These are phyloP conservation scores for Phalanger gymnotis DNA, from an alignment of 2,797 vertebrate species.

Conservation along the genomic window DNA sequence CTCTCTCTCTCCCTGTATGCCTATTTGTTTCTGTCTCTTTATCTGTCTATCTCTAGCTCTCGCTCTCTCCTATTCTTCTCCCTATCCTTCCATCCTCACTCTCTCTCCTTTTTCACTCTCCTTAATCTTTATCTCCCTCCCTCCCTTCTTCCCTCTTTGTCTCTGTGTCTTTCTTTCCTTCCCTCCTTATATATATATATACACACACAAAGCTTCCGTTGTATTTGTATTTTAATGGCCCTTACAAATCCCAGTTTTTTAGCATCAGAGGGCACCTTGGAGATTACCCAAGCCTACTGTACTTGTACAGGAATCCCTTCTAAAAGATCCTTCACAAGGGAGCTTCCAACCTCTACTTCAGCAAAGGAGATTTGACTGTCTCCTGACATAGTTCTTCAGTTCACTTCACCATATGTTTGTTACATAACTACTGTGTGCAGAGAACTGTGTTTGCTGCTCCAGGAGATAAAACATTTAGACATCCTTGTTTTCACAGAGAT, in stretches of 20 bases:
- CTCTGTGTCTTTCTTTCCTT: too few species aligned
- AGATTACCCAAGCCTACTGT: not conserved
- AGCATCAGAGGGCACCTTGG: not conserved
- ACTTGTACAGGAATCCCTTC: not conserved
- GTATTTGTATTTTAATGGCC: not conserved
- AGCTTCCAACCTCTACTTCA: not conserved
- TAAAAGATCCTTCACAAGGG: not conserved
- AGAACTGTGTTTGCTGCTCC: not conserved
- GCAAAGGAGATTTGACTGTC: not conserved
- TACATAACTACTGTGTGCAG: not conserved
- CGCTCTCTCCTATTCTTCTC: not conserved
- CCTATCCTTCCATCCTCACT: not conserved
- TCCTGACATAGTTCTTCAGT: not conserved
- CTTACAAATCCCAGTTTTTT: not conserved
- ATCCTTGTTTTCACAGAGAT: not conserved
- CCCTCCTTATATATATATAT: not conserved
- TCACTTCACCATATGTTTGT: not conserved
- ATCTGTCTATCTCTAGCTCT: not conserved
- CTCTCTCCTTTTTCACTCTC: not conserved
- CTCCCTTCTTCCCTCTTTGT: not conserved
- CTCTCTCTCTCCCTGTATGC: not conserved
- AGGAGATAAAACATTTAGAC: not conserved
- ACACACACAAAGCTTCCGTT: not conserved
- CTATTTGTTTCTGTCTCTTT: not conserved
- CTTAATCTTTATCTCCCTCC: not conserved